Evolutionary conservation across 2,888 invertebrate species (phyloP), one percentile per base, ranked within the genome.

Genomic region (Ceramica pisi): DNA sequence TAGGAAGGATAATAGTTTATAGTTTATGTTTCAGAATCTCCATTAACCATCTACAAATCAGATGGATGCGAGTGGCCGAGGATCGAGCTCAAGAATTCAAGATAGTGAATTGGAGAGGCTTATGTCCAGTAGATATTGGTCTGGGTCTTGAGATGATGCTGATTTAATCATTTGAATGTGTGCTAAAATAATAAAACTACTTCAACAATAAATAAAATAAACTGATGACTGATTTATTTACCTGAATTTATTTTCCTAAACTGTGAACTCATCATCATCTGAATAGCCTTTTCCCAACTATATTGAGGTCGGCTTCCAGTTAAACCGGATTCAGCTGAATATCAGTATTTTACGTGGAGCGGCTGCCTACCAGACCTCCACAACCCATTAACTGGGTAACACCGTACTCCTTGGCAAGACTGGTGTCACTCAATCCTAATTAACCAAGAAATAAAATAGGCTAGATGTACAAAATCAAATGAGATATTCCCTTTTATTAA

Each of bases 121-220:
- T 35, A 10, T 35, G 10, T 8, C 8, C 10, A 48, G 31, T n/a
- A 23, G 1, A 38, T 7, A 38, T 41, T 56, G 23, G n/a, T 14
- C 8, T 12, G 1, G 0, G 16, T 0, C 31, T 55, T 19, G 19
- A 3, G 19, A 6, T 55, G 55, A 31, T 8, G 3, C 19, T 31
- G 55, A 31, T 31, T 10, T 1, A 48, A 7, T 9, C 8, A 48
- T n/a, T 21, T 48, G n/a, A n/a, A 48, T n/a, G 9, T n/a, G 31
- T 10, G 3, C 9, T 55, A 10, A 19, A 26, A 53, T 31, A n/a
- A 48, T 0, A 55, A 55, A 55, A n/a, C 16, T 0, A 31, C 26
- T 55, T 55, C n/a, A 55, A 10, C 31, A 55, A 57, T 16, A 38
- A 57, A 38, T 21, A 21, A 38, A 57, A 57, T 57, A 38, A 57